Base-by-base conservation (phyloP, 2,113 vertebrate species). In the Phalacrocorax carbo region DNA sequence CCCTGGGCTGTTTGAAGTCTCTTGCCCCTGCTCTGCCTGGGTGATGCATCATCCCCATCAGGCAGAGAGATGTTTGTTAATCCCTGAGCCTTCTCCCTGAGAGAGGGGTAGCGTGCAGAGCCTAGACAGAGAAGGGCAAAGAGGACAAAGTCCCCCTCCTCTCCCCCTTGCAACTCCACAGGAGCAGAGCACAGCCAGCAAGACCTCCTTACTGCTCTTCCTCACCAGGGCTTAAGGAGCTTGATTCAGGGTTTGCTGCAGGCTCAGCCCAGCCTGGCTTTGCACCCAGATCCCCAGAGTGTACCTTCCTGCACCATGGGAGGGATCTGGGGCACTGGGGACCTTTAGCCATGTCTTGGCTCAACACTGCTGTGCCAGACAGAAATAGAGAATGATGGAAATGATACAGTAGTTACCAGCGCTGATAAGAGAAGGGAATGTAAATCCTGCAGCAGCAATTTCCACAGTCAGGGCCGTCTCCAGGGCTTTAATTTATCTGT, bases 401-500 rank as follows among this genome's bases (percentile, higher is more conserved):
- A 83, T 81, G 90, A 76, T 54, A 86, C 60, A 68, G 83, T 7
- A 75, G 64, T 78, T 78, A 92, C 26, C 49, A 70, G 80, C 5
- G 1, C 68, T 91, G 86, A 94, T 91, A 89, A 95, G 93, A 92
- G 81, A 96, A 92, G 83, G 93, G 91, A 94, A 83, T 6, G 51
- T 84, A 96, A 95, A 96, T 95, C 94, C 93, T 92, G 52, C 61
- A 48, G 82, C 75, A 73, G 68, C 60, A 73, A 91, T 91, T 86
- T 86, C 82, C 75, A 91, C 34, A 73, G 75, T 65, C 58, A 65
- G 36, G 75, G 66, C 20, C 9, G 7, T 91, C 82, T 86, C 89
- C 32, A 18, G 82, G 75, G 82, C 66, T 91, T 86, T 80, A 79
- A 80, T 86, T 85, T 91, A 73, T 91, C 75, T 15, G 4, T 72